Conservation (phyloP, 2,797 vertebrate genomes). For the Microcaecilia unicolor region DNA sequence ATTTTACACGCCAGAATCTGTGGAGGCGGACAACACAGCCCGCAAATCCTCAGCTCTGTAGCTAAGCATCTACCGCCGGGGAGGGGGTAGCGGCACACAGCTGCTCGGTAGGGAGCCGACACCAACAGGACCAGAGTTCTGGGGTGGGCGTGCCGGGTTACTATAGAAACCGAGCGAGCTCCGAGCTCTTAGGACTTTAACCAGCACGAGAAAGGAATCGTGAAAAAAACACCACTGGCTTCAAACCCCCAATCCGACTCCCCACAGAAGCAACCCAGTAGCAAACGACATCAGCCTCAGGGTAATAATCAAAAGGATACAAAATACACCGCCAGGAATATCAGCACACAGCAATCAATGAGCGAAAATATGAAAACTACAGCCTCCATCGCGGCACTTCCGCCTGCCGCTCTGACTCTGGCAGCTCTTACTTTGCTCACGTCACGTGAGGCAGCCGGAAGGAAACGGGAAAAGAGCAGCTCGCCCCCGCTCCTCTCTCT, state of each 20-base stretch:
- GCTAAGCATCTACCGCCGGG: neutral
- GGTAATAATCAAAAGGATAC: constrained; percentile 75
- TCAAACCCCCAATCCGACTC: no score
- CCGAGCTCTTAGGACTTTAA: no score
- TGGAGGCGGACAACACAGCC: no score
- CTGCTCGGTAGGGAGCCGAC: constrained; percentile 1
- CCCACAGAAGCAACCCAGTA: neutral
- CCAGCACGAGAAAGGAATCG: no score
- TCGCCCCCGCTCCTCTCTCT: no score
- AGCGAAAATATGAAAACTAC: constrained; percentile 86
- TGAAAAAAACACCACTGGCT: no score
- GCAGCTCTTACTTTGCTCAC: no score
- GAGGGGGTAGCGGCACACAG: neutral
- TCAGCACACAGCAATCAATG: constrained; percentile 84
- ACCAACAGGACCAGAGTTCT: no score
- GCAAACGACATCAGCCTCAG: neutral
- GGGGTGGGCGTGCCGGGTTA: neutral
- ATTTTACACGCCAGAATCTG: no score
- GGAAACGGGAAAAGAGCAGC: no score
- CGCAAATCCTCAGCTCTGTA: no score
- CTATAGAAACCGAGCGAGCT: neutral
- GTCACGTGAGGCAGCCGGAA: no score
- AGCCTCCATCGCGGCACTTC: constrained; percentile 80
- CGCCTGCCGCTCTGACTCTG: neutral
- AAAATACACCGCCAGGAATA: constrained; percentile 91